Evolutionary conservation across 2,113 vertebrate species (phyloP).

Genomic region (Oplegnathus fasciatus): DNA sequence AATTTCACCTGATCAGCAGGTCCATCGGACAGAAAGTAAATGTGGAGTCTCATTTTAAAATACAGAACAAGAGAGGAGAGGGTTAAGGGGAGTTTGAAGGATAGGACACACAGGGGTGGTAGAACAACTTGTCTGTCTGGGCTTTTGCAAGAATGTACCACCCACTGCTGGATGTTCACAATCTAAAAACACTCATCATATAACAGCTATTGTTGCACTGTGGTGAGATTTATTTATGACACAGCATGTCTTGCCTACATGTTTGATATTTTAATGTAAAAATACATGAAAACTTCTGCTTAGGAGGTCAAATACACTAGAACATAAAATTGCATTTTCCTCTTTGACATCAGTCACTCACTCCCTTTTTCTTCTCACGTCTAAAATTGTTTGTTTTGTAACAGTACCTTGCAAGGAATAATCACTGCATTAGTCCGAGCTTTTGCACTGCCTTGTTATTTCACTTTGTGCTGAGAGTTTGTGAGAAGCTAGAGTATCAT

Average conservation of each 20-base stretch:
- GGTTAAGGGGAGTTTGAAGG: background rate
- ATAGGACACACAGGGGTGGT: background rate
- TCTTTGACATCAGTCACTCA: background rate
- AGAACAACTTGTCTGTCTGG: constrained; percentile 33
- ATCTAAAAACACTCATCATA: constrained; percentile 21
- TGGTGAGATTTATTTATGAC: background rate
- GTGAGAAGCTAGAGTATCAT: constrained; percentile 38
- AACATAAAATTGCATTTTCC: background rate
- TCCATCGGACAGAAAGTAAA: background rate
- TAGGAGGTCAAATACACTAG: background rate
- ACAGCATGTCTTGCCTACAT: constrained; percentile 1
- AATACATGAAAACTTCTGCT: background rate
- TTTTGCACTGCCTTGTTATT: constrained; percentile 29
- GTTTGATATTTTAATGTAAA: constrained; percentile 16
- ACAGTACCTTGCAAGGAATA: background rate
- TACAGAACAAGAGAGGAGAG: background rate
- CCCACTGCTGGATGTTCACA: constrained; percentile 36
- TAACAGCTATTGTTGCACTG: constrained; percentile 1
- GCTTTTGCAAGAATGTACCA: constrained; percentile 37
- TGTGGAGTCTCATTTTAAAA: background rate
- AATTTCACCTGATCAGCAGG: background rate
- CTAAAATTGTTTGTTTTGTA: background rate
- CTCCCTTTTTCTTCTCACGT: background rate
- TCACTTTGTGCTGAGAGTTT: constrained; percentile 17
- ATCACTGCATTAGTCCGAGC: background rate